Conservation (phyloP, 2,888 invertebrate species). For the Hoplodrina ambigua region DNA sequence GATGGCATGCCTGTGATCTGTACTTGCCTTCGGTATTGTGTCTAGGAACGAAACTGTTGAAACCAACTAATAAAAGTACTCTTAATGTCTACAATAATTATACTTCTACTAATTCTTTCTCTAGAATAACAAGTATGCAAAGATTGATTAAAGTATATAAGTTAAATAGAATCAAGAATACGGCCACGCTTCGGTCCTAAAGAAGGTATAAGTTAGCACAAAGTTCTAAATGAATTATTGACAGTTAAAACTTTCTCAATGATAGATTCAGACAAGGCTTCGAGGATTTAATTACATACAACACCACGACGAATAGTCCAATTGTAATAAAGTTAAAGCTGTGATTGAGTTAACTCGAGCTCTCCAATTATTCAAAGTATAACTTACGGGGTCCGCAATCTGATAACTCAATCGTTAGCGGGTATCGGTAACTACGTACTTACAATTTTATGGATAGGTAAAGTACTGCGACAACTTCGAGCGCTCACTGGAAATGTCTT, state of each 20-base stretch:
- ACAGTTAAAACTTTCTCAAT: slow-evolving; percentile 56
- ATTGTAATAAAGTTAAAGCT: slow-evolving; percentile 62
- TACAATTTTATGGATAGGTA: slow-evolving; percentile 4
- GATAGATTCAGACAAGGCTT: slow-evolving; percentile 55
- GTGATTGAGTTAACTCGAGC: slow-evolving; percentile 62
- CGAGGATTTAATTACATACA: slow-evolving; percentile 64
- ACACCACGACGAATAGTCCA: slow-evolving; percentile 52
- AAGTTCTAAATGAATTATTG: slow-evolving; percentile 58
- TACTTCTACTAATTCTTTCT: slow-evolving; percentile 9
- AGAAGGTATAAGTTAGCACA: slow-evolving; percentile 40
- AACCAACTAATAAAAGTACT: background rate
- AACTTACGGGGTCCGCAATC: slow-evolving; percentile 46
- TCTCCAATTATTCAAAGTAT: slow-evolving; percentile 60
- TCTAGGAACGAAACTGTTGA: background rate
- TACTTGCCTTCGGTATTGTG: slow-evolving; percentile 5
- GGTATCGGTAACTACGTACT: slow-evolving; percentile 15
- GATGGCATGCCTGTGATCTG: slow-evolving; percentile 1
- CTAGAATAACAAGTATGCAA: slow-evolving; percentile 16
- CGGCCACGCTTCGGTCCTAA: slow-evolving; percentile 33
- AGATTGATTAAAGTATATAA: slow-evolving; percentile 29
- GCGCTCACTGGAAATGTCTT: background rate
- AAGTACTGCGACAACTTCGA: background rate
- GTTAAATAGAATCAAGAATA: slow-evolving; percentile 32
- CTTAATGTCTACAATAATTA: slow-evolving; percentile 3
- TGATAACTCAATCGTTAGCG: slow-evolving; percentile 33